phyloP scores from a whole-genome alignment of 2,888 invertebrate species.

The Cordilura impudica region DNA sequence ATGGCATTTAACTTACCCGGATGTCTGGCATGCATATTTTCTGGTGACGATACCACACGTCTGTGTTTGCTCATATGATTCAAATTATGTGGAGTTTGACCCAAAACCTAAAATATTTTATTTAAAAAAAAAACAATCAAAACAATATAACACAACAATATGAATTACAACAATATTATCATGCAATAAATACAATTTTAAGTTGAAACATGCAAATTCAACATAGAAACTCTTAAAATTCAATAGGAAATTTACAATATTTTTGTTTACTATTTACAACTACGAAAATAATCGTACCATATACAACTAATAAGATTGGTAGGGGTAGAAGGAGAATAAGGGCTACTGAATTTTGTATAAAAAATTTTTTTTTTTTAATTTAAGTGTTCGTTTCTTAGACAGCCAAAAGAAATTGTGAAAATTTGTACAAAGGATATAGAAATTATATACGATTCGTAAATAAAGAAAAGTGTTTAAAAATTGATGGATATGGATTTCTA shows the following conservation, averaged over 20 bases:
- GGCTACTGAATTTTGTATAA: background rate
- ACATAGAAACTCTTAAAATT: constrained; percentile 4
- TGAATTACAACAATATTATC: background rate
- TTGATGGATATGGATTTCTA: background rate
- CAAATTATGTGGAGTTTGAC: constrained; percentile 74
- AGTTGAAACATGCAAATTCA: constrained; percentile 54
- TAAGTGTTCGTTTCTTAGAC: background rate
- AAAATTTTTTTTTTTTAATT: too few relatives aligned
- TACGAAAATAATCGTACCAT: background rate
- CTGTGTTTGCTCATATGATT: constrained; percentile 76
- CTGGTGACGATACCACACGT: constrained; percentile 77
- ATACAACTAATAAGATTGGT: background rate
- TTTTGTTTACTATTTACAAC: constrained; percentile 13
- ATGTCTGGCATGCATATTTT: constrained; percentile 76
- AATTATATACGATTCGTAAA: background rate
- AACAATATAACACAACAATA: background rate
- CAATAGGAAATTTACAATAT: background rate
- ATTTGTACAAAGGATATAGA: background rate
- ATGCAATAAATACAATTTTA: constrained; percentile 17
- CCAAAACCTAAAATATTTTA: constrained; percentile 71
- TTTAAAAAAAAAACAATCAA: constrained; percentile 35
- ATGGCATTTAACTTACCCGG: constrained; percentile 70
- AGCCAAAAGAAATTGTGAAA: background rate
- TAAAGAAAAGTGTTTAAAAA: background rate
- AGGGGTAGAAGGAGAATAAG: background rate